A percentile compares a stretch with the other conserved stretches of the same genome.
These are phyloP conservation scores for Homarus americanus DNA, from an alignment of 1,140 invertebrate species.

Conservation along the genomic window DNA sequence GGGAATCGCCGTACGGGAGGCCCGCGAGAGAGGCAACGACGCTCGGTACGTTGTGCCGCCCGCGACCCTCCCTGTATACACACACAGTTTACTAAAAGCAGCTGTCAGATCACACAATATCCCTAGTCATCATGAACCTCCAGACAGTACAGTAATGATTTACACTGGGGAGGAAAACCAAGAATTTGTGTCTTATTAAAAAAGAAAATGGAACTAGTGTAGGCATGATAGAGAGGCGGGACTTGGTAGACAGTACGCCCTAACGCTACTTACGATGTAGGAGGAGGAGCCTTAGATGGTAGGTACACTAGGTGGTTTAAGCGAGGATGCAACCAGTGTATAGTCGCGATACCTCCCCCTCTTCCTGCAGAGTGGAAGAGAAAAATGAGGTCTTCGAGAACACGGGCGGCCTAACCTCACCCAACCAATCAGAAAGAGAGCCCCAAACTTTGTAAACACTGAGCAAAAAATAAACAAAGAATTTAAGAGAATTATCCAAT, in stretches of 20 bases:
- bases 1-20: too few species aligned
- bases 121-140: neutral
- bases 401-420: conserved; percentile 8
- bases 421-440: neutral
- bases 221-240: conserved; percentile 27
- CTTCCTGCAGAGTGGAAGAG: conserved; percentile 40
- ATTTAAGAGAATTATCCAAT: neutral
- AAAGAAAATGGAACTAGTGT: conserved; percentile 12
- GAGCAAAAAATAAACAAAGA: too few species aligned
- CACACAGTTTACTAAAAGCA: conserved; percentile 16
- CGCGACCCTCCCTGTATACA: neutral
- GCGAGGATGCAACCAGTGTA: conserved; percentile 60
- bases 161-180: conserved; percentile 5
- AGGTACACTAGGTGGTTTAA: conserved; percentile 52
- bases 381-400: conserved; percentile 41
- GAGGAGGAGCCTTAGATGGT: conserved; percentile 42
- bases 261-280: conserved; percentile 32
- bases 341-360: conserved; percentile 57
- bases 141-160: conserved; percentile 24
- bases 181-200: neutral
- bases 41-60: too few species aligned
- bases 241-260: conserved; percentile 31
- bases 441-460: conserved; percentile 5
- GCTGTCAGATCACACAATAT: conserved; percentile 23
- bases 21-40: too few species aligned